Conservation (phyloP, 1,140 invertebrate species). For the Batillaria attramentaria region DNA sequence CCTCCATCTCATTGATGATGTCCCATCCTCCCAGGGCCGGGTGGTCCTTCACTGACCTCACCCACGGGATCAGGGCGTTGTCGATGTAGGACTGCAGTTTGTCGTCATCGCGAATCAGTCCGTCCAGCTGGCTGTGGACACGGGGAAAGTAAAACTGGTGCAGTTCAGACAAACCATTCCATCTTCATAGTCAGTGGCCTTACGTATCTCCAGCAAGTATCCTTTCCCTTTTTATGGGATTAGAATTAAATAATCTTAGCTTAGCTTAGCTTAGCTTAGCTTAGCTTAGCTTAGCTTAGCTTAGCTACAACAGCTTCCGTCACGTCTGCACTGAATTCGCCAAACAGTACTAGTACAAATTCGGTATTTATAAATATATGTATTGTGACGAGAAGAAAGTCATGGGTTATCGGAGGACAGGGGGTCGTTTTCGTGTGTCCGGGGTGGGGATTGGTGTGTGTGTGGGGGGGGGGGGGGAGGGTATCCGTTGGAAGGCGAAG, state of each 20-base stretch:
- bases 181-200: background rate
- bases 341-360: too few species aligned
- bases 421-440: too few species aligned
- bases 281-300: background rate
- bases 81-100: conserved; percentile 69
- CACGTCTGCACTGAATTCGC: too few species aligned
- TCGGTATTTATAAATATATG: too few species aligned
- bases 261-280: background rate
- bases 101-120: conserved; percentile 60
- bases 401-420: too few species aligned
- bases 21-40: conserved; percentile 70
- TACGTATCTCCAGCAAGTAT: background rate
- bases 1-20: conserved; percentile 71
- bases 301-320: background rate
- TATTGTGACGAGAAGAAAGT: too few species aligned
- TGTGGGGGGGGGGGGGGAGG: too few species aligned
- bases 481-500: too few species aligned
- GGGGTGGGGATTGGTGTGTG: too few species aligned
- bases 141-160: too few species aligned
- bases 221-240: background rate
- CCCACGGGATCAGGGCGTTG: conserved; percentile 63
- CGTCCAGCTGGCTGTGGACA: conserved; percentile 41
- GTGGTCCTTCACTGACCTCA: conserved; percentile 62
- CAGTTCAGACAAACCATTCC: background rate
- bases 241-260: background rate